Percentiles rank a stretch among this genome's conserved stretches.
These are phyloP conservation scores for Crocuta crocuta DNA, from an alignment of 2,113 vertebrate genomes.

Conservation along the genomic window DNA sequence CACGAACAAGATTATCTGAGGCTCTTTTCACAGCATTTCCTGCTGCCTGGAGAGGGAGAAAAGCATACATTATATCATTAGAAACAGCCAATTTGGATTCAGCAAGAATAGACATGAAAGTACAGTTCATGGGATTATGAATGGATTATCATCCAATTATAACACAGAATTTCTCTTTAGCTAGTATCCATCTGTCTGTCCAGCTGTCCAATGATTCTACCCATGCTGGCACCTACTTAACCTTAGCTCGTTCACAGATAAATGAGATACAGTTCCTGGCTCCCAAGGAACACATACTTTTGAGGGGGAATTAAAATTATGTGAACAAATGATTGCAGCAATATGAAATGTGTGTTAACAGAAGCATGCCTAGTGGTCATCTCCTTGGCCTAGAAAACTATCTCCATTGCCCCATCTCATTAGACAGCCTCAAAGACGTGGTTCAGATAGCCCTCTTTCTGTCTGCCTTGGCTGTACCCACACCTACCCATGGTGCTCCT, in stretches of 20 bases:
- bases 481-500: not conserved
- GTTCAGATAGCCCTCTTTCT: not conserved
- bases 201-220: not conserved
- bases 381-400: not conserved
- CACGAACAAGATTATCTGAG: slow-evolving; percentile 98
- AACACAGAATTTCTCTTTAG: not conserved
- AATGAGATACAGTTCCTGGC: not conserved
- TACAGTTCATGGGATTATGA: not conserved
- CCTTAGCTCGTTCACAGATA: not conserved
- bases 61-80: not conserved
- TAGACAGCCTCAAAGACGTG: not conserved
- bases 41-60: slow-evolving; percentile 89
- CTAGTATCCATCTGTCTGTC: not conserved
- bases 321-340: not conserved
- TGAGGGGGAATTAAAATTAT: not conserved
- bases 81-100: not conserved
- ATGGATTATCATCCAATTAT: not conserved
- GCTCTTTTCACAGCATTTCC: slow-evolving; percentile 99
- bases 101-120: slow-evolving; percentile 47
- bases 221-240: not conserved
- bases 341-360: not conserved
- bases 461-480: not conserved
- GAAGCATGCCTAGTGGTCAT: not conserved
- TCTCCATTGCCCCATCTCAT: not conserved
- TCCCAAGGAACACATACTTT: not conserved